Conservation (phyloP, 2,113 vertebrate species). For the Bos taurus region DNA sequence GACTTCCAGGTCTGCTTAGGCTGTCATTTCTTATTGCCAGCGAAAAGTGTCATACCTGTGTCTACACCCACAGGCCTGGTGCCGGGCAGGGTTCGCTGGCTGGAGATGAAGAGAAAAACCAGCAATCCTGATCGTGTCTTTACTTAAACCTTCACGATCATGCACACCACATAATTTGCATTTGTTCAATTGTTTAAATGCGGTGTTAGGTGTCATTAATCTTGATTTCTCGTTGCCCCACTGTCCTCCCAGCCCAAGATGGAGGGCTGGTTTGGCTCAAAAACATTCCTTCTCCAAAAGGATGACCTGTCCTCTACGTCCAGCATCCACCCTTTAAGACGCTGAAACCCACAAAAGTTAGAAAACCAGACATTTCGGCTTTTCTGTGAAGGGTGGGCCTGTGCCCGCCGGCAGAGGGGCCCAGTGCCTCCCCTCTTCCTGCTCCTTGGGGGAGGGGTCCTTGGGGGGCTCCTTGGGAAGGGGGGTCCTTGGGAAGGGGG, state of each 20-base stretch:
- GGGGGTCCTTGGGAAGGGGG: too few relatives aligned
- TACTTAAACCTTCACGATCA: not conserved
- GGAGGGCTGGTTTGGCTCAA: not conserved
- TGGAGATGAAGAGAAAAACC: not conserved
- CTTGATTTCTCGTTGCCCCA: not conserved
- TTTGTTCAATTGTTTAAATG: not conserved
- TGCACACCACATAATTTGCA: not conserved
- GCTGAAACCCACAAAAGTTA: not conserved
- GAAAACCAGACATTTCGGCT: not conserved
- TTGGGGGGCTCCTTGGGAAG: too few relatives aligned
- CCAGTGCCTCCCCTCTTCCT: not conserved
- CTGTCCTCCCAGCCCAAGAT: not conserved
- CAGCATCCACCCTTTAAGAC: too few relatives aligned
- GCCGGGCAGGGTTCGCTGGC: not conserved
- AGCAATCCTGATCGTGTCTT: not conserved
- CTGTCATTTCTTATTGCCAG: fast-evolving
- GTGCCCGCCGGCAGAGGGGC: not conserved
- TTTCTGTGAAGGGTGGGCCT: not conserved
- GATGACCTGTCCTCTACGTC: not conserved
- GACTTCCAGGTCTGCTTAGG: not conserved
- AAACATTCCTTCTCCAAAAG: not conserved
- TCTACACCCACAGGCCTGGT: not conserved
- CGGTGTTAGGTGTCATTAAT: not conserved
- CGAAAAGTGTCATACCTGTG: not conserved
- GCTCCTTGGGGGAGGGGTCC: too few relatives aligned